These are phyloP conservation scores for Ranitomeya variabilis DNA, from an alignment of 2,113 vertebrate genomes.

Conservation along the genomic window DNA sequence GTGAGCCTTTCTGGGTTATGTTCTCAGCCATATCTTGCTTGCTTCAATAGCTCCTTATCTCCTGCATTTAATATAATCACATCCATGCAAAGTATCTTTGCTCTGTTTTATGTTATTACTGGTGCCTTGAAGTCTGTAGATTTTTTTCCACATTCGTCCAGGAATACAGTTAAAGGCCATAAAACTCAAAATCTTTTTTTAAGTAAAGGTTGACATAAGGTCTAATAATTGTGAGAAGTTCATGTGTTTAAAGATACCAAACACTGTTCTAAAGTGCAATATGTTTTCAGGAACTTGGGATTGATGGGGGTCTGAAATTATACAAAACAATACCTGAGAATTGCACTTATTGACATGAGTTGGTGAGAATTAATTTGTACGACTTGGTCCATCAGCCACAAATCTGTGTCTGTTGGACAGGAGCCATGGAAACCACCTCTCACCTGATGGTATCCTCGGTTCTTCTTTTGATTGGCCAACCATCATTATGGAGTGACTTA, in stretches of 20 bases:
- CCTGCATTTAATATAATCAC: constrained; percentile 24
- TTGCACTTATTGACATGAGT: too few species aligned
- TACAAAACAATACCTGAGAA: too few species aligned
- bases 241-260: not conserved
- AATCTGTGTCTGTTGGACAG: too few species aligned
- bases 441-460: too few species aligned
- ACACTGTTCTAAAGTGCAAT: too few species aligned
- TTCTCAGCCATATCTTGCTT: constrained; percentile 12
- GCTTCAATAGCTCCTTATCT: constrained; percentile 28
- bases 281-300: not conserved
- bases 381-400: too few species aligned
- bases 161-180: not conserved
- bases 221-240: not conserved
- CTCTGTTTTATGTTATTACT: constrained; percentile 25
- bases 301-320: too few species aligned
- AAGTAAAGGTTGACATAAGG: not conserved
- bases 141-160: not conserved
- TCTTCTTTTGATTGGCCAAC: too few species aligned
- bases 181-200: not conserved
- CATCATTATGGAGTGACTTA: too few species aligned
- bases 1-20: constrained; percentile 13
- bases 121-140: constrained; percentile 22
- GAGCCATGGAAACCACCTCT: too few species aligned
- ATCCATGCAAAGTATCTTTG: constrained; percentile 10
- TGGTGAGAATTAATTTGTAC: too few species aligned